Percentiles rank a stretch among this genome's conserved stretches.
phyloP scores from a whole-genome alignment of 2,888 invertebrate genomes.

The Chrysodeixis includens region DNA sequence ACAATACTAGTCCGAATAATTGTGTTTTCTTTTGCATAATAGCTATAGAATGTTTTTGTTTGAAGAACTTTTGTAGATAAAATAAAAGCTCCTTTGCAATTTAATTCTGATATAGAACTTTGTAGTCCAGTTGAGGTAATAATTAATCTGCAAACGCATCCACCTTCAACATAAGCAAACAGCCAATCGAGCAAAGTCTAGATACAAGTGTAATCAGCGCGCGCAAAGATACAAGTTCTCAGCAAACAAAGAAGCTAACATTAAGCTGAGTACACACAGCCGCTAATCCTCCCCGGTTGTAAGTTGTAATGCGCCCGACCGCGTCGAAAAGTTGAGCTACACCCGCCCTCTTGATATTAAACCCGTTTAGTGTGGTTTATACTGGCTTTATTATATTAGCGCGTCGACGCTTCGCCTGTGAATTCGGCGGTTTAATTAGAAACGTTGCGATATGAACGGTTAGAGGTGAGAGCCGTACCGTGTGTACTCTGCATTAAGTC shows the following conservation, averaged over 20 bases:
- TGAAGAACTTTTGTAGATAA: too few relatives aligned
- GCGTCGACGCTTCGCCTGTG: slow-evolving; percentile 76
- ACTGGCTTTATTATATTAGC: slow-evolving; percentile 87
- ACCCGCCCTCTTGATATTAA: slow-evolving; percentile 82
- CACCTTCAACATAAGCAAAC: slow-evolving; percentile 20
- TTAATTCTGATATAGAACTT: not conserved
- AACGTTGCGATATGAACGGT: slow-evolving; percentile 68
- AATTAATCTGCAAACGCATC: slow-evolving; percentile 1
- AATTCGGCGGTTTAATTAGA: slow-evolving; percentile 81
- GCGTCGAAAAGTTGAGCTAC: slow-evolving; percentile 80
- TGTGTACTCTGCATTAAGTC: slow-evolving; percentile 55
- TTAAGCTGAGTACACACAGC: slow-evolving; percentile 77
- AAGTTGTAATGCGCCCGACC: slow-evolving; percentile 79
- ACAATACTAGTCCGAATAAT: too few relatives aligned
- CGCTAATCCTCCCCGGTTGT: slow-evolving; percentile 78
- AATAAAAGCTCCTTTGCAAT: not conserved
- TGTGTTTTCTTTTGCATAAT: not conserved
- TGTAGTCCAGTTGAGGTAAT: not conserved
- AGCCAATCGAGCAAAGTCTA: slow-evolving; percentile 42
- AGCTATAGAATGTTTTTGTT: not conserved
- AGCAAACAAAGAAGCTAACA: slow-evolving; percentile 78
- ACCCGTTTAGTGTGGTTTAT: slow-evolving; percentile 84
- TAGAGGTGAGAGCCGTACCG: slow-evolving; percentile 59
- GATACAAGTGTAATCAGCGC: slow-evolving; percentile 57
- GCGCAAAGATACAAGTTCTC: slow-evolving; percentile 57